Conservation (phyloP, 2,797 vertebrate species). For the Aplochiton taeniatus region DNA sequence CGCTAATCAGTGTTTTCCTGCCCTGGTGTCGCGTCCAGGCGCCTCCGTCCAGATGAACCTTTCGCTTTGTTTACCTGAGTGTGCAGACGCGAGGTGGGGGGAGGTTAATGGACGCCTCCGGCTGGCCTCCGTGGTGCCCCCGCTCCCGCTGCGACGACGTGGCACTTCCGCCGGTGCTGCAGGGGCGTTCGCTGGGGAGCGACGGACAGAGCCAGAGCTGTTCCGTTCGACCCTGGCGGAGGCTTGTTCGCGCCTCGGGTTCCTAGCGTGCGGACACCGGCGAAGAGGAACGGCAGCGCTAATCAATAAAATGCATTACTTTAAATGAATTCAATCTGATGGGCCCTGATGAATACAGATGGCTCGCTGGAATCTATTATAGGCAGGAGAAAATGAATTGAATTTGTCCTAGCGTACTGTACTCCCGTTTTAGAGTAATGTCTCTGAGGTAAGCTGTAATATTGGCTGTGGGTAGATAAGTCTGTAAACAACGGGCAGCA, state of each 20-base stretch:
- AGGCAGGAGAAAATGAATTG: too few relatives aligned
- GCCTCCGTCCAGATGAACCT: slow-evolving; percentile 2
- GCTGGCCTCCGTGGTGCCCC: slow-evolving; percentile 52
- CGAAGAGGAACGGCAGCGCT: slow-evolving; percentile 20
- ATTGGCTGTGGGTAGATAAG: too few relatives aligned
- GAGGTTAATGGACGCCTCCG: slow-evolving; percentile 5
- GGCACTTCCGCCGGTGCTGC: slow-evolving; percentile 50
- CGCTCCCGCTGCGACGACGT: slow-evolving; percentile 53
- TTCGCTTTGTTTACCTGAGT: background rate
- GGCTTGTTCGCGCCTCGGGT: slow-evolving; percentile 27
- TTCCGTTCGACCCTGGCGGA: background rate
- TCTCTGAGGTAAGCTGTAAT: too few relatives aligned
- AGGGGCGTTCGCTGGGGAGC: background rate
- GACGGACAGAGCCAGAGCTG: background rate
- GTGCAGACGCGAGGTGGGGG: background rate
- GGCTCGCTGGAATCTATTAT: too few relatives aligned
- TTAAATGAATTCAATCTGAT: slow-evolving; percentile 44
- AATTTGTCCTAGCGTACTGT: too few relatives aligned
- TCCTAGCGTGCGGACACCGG: slow-evolving; percentile 15
- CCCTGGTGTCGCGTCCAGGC: background rate
- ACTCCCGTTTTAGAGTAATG: too few relatives aligned
- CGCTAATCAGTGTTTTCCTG: too few relatives aligned
- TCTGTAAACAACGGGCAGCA: too few relatives aligned
- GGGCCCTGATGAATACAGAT: slow-evolving; percentile 35
- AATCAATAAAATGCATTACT: slow-evolving; percentile 58